These are phyloP conservation scores for Drosophila yakuba DNA, from an alignment of 1,140 invertebrate species.

Conservation along the genomic window DNA sequence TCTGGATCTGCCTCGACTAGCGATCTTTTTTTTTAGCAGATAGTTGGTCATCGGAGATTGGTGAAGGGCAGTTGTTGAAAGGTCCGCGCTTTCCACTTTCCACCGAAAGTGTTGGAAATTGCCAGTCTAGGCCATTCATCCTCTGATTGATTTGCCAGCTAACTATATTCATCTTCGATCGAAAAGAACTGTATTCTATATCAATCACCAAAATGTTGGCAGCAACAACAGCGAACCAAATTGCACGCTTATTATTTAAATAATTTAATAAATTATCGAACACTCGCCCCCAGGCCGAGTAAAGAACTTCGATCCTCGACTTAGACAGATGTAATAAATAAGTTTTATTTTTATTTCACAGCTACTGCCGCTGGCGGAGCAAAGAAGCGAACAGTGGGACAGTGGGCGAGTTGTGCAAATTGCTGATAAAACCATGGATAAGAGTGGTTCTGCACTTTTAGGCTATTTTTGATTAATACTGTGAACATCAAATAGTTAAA, in stretches of 20 bases:
- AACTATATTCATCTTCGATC: conserved; percentile 5
- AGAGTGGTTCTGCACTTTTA: background rate
- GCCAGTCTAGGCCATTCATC: background rate
- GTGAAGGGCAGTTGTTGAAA: conserved; percentile 5
- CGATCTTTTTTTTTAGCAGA: background rate
- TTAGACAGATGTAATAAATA: conserved; percentile 61
- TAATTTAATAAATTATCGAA: conserved; percentile 71
- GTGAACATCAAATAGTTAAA: too few species aligned
- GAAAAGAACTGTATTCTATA: conserved; percentile 39
- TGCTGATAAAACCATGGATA: conserved; percentile 2
- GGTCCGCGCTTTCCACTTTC: conserved; percentile 8
- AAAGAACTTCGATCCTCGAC: conserved; percentile 12
- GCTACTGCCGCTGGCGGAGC: conserved; percentile 51
- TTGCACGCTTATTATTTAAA: conserved; percentile 66
- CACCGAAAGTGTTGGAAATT: conserved; percentile 48
- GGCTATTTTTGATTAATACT: background rate
- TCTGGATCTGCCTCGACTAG: conserved; percentile 24
- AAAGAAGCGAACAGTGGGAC: conserved; percentile 26
- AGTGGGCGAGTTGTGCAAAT: conserved; percentile 39
- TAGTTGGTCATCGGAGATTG: conserved; percentile 10
- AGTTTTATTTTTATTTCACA: conserved; percentile 61
- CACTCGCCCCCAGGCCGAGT: conserved; percentile 16
- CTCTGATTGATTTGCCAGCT: conserved; percentile 39
- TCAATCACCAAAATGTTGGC: conserved; percentile 44
- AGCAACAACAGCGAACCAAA: conserved; percentile 25